Evolutionary conservation across 2,113 vertebrate species (phyloP).

Genomic region (Neotragus moschatus): DNA sequence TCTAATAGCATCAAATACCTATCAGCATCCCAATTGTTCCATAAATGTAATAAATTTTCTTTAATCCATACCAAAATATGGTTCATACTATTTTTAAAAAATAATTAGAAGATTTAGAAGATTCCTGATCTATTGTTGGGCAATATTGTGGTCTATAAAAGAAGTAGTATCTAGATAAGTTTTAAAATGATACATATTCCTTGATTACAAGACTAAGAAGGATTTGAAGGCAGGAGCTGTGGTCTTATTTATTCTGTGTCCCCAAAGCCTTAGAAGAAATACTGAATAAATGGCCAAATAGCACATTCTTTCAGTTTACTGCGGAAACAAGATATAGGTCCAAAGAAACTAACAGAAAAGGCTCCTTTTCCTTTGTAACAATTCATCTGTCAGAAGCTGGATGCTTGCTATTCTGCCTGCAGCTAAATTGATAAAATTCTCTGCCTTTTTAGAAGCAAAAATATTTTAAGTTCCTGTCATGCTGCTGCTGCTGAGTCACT

Average conservation of each 20-base stretch:
- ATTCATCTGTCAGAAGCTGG: not conserved
- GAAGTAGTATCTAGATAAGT: not conserved
- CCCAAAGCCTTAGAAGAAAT: not conserved
- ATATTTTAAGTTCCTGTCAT: conserved; percentile 33
- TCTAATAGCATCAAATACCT: not conserved
- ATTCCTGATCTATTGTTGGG: not conserved
- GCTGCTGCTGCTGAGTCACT: no score
- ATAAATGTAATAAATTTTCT: not conserved
- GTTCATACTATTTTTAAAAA: not conserved
- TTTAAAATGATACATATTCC: not conserved
- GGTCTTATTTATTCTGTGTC: not conserved
- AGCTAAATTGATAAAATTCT: not conserved
- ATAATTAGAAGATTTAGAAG: not conserved
- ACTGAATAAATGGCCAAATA: not conserved
- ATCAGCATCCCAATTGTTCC: not conserved
- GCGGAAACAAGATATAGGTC: not conserved
- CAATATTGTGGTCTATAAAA: not conserved
- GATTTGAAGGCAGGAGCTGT: not conserved
- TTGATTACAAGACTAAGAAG: not conserved
- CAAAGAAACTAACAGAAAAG: conserved; percentile 1
- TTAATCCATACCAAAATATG: not conserved
- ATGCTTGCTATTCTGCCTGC: not conserved
- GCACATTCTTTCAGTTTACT: not conserved
- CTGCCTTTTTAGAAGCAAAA: not conserved
- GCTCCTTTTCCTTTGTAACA: conserved; percentile 14